Evolutionary conservation across 2,888 invertebrate genomes (phyloP).

Genomic region (Apamea crenata): DNA sequence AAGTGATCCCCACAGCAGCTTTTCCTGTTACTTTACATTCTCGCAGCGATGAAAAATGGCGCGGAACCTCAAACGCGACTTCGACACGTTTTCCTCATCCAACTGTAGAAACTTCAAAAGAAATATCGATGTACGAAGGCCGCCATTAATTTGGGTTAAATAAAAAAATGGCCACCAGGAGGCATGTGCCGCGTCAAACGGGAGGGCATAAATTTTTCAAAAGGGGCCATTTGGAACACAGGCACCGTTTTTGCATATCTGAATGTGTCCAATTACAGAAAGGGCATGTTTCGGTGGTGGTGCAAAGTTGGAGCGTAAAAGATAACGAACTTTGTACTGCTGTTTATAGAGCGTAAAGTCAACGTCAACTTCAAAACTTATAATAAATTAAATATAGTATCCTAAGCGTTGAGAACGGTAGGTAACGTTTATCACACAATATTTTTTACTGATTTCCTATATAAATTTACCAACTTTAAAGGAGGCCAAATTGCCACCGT

Average conservation of each 20-base stretch:
- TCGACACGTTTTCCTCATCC: slow-evolving; percentile 57
- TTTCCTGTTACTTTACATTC: slow-evolving; percentile 38
- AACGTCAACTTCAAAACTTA: background rate
- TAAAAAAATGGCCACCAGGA: slow-evolving; percentile 70
- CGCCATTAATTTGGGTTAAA: slow-evolving; percentile 76
- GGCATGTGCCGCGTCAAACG: slow-evolving; percentile 78
- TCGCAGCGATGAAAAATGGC: slow-evolving; percentile 50
- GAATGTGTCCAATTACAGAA: slow-evolving; percentile 84
- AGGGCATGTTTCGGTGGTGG: slow-evolving; percentile 71
- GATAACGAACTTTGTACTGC: slow-evolving; percentile 4
- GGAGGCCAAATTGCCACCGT: too few species aligned
- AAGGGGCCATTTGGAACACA: slow-evolving; percentile 76
- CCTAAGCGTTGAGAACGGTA: background rate
- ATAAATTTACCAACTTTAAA: too few species aligned
- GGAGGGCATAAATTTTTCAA: slow-evolving; percentile 82
- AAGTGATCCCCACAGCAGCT: slow-evolving; percentile 26
- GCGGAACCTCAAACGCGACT: slow-evolving; percentile 38
- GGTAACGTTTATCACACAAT: too few species aligned
- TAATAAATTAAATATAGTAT: too few species aligned
- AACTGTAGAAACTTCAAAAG: slow-evolving; percentile 64
- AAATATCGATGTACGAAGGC: slow-evolving; percentile 68
- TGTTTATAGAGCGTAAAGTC: background rate
- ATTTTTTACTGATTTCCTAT: too few species aligned
- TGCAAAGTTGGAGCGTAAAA: slow-evolving; percentile 59
- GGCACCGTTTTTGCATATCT: slow-evolving; percentile 83